Evolutionary conservation across 2,888 invertebrate genomes (phyloP), one percentile per base, ranked within the genome.

Genomic region (Anorthoa munda): DNA sequence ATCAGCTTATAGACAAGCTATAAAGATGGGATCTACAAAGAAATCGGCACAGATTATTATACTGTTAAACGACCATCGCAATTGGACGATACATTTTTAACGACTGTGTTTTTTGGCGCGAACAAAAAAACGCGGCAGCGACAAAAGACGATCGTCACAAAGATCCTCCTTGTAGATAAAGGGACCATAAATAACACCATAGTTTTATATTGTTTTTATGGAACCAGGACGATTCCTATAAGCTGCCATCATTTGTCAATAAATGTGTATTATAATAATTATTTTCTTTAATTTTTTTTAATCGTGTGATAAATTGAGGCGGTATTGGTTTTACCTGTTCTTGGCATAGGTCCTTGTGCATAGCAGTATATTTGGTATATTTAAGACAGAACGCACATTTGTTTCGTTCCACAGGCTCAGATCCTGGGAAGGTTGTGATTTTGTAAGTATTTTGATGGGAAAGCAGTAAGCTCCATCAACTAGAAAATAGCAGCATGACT

Each of bases 21-120:
- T 94, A 93, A 94, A 95, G 95, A 95, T 95, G 72, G 76, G 66
- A 95, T 95, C 95, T 94, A 92, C 92, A 94, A 94, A 93, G 93
- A 91, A 90, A 93, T 94, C 94, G 90, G 94, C 94, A 89, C 89
- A 91, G 92, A 92, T 93, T 91, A n/a, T n/a, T n/a, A n/a, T n/a
- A 90, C 89, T 87, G 78, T 86, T 86, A 89, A 88, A 89, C 89
- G 91, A 86, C 89, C 87, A 90, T 89, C 79, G 90, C 90, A 89
- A 92, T 92, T 92, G 89, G 90, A 82, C 87, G 87, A 87, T 88
- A 87, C 88, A 82, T 90, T 90, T 88, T 89, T 93, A 92, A 93
- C 90, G 92, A 93, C 90, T 91, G 91, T 75, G 76, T 94, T 95
- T 94, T 94, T 93, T 90, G 84, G 89, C 88, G 79, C 21, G 66